A percentile compares a stretch with the other conserved stretches of the same genome.
phyloP scores from a whole-genome alignment of 2,113 vertebrate species.

The Xiphophorus hellerii region DNA sequence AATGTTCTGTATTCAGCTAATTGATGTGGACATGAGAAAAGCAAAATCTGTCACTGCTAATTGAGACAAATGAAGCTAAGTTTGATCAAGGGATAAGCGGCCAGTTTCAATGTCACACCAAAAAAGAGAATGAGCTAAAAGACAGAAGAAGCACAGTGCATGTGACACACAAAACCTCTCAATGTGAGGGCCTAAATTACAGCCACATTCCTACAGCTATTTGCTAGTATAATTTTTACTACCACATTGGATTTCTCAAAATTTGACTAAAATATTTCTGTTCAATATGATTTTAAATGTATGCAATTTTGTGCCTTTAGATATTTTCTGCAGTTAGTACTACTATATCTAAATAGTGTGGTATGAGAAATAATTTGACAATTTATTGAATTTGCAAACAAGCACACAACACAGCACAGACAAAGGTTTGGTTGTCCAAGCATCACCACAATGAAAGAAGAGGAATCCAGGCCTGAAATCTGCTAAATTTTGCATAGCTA shows the following conservation, averaged over 20 bases:
- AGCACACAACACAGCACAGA: background rate
- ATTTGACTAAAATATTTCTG: background rate
- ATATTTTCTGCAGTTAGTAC: background rate
- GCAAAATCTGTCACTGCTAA: slow-evolving; percentile 76
- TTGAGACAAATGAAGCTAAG: slow-evolving; percentile 77
- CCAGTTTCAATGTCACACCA: slow-evolving; percentile 64
- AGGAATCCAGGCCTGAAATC: too few species aligned
- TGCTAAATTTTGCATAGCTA: too few species aligned
- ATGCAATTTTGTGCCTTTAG: background rate
- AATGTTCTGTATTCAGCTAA: slow-evolving; percentile 48
- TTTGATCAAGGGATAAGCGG: slow-evolving; percentile 71
- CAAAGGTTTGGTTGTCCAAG: background rate
- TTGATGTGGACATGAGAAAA: slow-evolving; percentile 72
- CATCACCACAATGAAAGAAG: background rate
- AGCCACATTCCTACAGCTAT: background rate
- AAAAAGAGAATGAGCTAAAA: slow-evolving; percentile 28
- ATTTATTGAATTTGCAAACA: background rate
- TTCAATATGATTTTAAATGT: too few species aligned
- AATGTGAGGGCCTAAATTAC: slow-evolving; percentile 20
- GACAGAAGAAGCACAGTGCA: slow-evolving; percentile 20
- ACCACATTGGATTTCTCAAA: background rate
- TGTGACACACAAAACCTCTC: slow-evolving; percentile 30
- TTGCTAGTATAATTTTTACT: background rate
- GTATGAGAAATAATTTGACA: background rate
- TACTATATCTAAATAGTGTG: background rate